These are phyloP conservation scores for Archilochus colubris DNA, from an alignment of 2,113 vertebrate genomes.

Conservation along the genomic window DNA sequence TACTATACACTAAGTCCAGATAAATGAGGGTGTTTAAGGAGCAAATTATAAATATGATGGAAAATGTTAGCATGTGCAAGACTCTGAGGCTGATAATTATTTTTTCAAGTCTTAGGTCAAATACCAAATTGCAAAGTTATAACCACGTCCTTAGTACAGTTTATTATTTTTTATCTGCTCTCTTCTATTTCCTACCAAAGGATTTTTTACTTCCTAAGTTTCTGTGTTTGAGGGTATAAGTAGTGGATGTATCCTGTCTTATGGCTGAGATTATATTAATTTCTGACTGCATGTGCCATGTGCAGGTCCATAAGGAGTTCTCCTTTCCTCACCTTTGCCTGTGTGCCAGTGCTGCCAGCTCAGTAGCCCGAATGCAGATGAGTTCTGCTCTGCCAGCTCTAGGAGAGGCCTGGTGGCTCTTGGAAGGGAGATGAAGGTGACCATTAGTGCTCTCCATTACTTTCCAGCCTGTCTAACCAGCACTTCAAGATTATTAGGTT, in stretches of 20 bases:
- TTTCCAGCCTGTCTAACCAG: background rate
- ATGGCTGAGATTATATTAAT: background rate
- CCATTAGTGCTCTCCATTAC: background rate
- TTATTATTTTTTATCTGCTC: background rate
- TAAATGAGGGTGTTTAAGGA: background rate
- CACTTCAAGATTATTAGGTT: background rate
- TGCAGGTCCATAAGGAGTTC: background rate
- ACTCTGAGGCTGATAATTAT: background rate
- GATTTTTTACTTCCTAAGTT: background rate
- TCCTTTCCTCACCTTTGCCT: background rate
- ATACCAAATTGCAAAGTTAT: background rate
- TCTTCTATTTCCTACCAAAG: background rate
- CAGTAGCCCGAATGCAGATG: background rate
- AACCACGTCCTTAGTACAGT: background rate
- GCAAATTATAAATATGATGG: background rate
- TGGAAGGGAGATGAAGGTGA: background rate
- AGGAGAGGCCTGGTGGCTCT: too few species aligned
- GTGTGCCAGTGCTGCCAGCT: fast-evolving
- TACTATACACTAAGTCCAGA: background rate
- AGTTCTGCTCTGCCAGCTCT: background rate
- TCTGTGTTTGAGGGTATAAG: background rate
- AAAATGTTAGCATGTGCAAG: background rate
- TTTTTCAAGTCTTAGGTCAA: background rate
- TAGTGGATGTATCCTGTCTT: background rate
- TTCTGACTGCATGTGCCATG: background rate